A percentile compares a stretch with the other conserved stretches of the same genome.
These are phyloP conservation scores for Lycophotia porphyrea DNA, from an alignment of 2,888 invertebrate genomes.

Conservation along the genomic window DNA sequence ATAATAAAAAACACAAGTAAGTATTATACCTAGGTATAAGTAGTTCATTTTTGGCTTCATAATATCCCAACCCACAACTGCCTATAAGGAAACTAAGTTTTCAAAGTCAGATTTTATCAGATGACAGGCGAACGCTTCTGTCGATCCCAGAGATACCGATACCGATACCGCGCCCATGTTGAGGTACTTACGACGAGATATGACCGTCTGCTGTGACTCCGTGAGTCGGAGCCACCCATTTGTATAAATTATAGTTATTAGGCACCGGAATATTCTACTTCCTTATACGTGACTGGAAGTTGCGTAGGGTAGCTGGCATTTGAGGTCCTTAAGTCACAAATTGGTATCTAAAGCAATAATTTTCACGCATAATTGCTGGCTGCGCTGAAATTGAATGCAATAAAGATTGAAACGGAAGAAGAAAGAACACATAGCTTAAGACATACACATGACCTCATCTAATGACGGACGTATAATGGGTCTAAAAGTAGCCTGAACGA, in stretches of 20 bases:
- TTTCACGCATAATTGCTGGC: not conserved
- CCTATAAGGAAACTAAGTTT: conserved; percentile 34
- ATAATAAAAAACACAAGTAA: not conserved
- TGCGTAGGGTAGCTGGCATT: conserved; percentile 6
- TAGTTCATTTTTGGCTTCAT: not conserved
- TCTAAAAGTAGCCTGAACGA: too few species aligned
- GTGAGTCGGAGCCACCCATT: conserved; percentile 2
- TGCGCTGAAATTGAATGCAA: not conserved
- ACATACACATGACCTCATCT: too few species aligned
- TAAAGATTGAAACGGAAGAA: not conserved
- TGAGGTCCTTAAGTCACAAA: not conserved
- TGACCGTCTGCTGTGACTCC: not conserved
- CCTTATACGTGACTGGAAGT: conserved; percentile 24
- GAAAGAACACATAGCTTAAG: too few species aligned
- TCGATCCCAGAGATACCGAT: conserved; percentile 29
- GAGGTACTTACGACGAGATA: conserved; percentile 28
- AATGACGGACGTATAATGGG: too few species aligned
- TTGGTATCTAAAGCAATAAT: not conserved
- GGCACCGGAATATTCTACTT: conserved; percentile 15
- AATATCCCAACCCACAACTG: not conserved
- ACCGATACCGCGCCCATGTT: conserved; percentile 24
- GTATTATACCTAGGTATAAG: too few species aligned
- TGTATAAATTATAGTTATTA: conserved; percentile 44
- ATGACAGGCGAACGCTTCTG: conserved; percentile 34
- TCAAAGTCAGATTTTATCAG: conserved; percentile 45